Conservation (phyloP, 2,797 vertebrate genomes). For the Falco berigora region DNA sequence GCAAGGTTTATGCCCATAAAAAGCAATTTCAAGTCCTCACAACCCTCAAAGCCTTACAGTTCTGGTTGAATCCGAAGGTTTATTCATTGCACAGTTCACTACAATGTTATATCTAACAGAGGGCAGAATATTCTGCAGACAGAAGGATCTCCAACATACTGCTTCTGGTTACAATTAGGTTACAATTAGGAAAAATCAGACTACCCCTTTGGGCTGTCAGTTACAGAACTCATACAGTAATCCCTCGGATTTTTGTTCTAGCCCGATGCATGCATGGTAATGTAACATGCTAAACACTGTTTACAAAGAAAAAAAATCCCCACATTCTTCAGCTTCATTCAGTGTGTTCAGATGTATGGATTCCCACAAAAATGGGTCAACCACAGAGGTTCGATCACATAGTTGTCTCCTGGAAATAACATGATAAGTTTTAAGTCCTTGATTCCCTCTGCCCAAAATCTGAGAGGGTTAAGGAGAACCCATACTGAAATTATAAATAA, state of each 20-base stretch:
- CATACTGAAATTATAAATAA: neutral
- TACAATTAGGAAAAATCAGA: neutral
- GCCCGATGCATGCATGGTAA: neutral
- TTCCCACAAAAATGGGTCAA: neutral
- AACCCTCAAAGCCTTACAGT: neutral
- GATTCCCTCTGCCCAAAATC: neutral
- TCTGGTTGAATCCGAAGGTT: neutral
- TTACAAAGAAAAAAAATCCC: neutral
- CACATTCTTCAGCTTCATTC: neutral
- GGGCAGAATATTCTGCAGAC: neutral
- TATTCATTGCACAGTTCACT: neutral
- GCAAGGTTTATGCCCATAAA: neutral
- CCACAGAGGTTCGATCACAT: neutral
- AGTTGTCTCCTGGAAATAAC: neutral
- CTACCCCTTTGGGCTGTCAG: neutral
- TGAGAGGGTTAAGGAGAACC: neutral
- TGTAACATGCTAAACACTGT: neutral
- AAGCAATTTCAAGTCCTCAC: neutral
- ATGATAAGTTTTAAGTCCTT: neutral
- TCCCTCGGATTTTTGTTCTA: neutral
- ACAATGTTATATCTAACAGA: neutral
- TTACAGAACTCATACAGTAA: neutral
- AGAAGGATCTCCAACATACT: neutral
- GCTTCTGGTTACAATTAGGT: neutral
- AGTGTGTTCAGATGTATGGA: neutral